phyloP scores from a whole-genome alignment of 2,888 invertebrate genomes.

The Stegana nigrithorax region DNA sequence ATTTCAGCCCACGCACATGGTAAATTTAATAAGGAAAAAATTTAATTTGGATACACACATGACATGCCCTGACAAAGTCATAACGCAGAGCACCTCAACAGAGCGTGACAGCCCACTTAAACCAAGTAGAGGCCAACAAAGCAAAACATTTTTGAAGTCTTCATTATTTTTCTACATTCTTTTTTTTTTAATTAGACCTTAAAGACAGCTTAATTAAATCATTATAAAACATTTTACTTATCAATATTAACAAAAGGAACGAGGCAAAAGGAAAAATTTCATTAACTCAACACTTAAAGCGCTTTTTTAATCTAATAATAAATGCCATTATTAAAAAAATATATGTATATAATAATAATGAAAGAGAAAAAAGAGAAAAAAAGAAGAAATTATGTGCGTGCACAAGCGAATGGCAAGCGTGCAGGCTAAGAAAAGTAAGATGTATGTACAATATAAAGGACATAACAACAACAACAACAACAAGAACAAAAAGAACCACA shows the following conservation, averaged over 20 bases:
- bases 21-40: no score
- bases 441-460: neutral
- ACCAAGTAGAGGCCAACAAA: no score
- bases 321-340: slow-evolving; percentile 18
- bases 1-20: no score
- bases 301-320: slow-evolving; percentile 25
- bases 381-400: neutral
- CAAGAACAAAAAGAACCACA: neutral
- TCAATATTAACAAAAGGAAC: neutral
- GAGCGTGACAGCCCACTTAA: no score
- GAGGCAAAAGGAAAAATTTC: slow-evolving; percentile 8
- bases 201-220: neutral
- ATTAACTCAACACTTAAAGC: slow-evolving; percentile 21
- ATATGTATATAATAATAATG: no score
- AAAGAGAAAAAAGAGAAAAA: slow-evolving; percentile 19
- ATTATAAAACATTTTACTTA: neutral
- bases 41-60: no score
- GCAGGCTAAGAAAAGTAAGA: neutral
- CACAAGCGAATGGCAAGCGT: neutral
- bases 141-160: neutral
- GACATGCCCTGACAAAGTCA: no score
- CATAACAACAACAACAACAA: neutral
- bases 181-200: no score
- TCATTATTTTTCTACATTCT: neutral
- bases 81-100: no score